Conservation (phyloP, 2,888 invertebrate genomes). For the Neuroscelio doddi region DNA sequence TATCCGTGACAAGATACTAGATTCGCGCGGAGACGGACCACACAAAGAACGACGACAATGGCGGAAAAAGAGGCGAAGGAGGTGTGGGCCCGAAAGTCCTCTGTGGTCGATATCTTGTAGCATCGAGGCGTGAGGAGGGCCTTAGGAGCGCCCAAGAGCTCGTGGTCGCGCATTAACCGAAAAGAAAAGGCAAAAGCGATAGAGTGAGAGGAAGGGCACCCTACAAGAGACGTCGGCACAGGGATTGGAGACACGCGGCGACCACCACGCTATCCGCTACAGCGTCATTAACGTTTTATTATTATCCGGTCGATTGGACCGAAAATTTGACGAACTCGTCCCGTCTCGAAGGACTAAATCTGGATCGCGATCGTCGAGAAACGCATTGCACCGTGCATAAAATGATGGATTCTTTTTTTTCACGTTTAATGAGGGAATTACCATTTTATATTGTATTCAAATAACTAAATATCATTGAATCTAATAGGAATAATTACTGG, state of each 20-base stretch:
- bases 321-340: constrained; percentile 64
- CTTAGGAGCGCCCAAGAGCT: constrained; percentile 41
- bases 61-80: constrained; percentile 37
- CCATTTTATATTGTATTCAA: background rate
- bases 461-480: too few relatives aligned
- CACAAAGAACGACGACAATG: constrained; percentile 48
- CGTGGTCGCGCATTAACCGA: constrained; percentile 39
- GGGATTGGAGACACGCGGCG: constrained; percentile 45
- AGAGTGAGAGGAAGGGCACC: constrained; percentile 5
- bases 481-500: too few relatives aligned
- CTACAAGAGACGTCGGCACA: constrained; percentile 28
- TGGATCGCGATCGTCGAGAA: constrained; percentile 25
- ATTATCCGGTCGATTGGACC: constrained; percentile 60
- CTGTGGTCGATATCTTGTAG: constrained; percentile 47
- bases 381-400: constrained; percentile 26
- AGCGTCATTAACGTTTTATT: constrained; percentile 63
- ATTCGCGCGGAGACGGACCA: constrained; percentile 56
- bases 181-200: constrained; percentile 25
- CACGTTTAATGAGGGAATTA: background rate
- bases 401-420: constrained; percentile 34
- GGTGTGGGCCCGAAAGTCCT: constrained; percentile 45
- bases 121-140: constrained; percentile 43
- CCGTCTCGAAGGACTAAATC: constrained; percentile 36
- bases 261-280: constrained; percentile 52
- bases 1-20: constrained; percentile 67